Percentiles rank a stretch among this genome's conserved stretches.
Evolutionary conservation across 2,797 vertebrate genomes (phyloP).

Genomic region (Channa striata): DNA sequence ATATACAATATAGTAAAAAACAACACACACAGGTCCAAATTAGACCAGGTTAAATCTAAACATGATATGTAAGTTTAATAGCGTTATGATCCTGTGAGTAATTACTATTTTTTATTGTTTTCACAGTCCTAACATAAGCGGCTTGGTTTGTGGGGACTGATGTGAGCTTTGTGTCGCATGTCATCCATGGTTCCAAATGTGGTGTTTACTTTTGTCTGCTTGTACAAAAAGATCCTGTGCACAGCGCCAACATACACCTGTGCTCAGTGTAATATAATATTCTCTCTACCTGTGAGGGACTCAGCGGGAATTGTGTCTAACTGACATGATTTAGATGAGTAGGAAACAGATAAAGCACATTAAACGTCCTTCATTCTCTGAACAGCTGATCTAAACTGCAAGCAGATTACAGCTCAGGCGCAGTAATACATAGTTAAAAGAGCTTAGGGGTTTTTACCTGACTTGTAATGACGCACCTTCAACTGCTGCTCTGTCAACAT

Average conservation of each 20-base stretch:
- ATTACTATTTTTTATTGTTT: background rate
- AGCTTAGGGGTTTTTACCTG: conserved; percentile 62
- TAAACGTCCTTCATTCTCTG: conserved; percentile 18
- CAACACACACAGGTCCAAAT: no score
- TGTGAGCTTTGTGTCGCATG: conserved; percentile 18
- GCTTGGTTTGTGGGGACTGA: conserved; percentile 3
- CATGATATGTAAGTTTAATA: background rate
- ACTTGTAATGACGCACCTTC: conserved; percentile 70
- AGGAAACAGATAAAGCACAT: conserved; percentile 29
- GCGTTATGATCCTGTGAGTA: background rate
- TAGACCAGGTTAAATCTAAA: background rate
- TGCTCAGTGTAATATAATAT: conserved; percentile 6
- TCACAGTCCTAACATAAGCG: background rate
- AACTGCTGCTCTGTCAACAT: conserved; percentile 71
- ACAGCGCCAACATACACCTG: conserved; percentile 26
- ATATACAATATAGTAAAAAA: no score
- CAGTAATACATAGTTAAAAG: conserved; percentile 63
- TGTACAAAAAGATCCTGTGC: conserved; percentile 30
- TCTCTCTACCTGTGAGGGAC: background rate
- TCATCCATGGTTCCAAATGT: conserved; percentile 38
- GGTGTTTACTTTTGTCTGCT: conserved; percentile 38
- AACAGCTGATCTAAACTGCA: conserved; percentile 28
- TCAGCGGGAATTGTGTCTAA: background rate
- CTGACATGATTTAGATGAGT: background rate
- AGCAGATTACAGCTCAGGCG: conserved; percentile 50